phyloP scores from a whole-genome alignment of 1,140 invertebrate species.

The Drosophila melanica region DNA sequence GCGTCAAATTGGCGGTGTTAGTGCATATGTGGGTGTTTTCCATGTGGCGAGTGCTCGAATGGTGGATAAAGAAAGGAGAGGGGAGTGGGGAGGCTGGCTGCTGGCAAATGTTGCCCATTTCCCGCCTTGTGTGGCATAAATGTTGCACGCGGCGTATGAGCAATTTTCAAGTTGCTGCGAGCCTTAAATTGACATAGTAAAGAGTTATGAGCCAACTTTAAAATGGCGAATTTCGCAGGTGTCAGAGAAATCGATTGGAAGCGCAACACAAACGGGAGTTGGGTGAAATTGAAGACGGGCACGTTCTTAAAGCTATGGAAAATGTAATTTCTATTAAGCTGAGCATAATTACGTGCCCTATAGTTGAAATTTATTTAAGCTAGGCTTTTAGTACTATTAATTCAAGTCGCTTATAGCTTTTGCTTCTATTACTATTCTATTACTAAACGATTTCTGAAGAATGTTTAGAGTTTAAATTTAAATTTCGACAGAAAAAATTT shows the following conservation, averaged over 20 bases:
- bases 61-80: neutral
- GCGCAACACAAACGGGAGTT: neutral
- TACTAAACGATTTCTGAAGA: too few species aligned
- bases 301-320: neutral
- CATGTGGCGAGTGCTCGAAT: conserved; percentile 46
- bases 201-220: conserved; percentile 47
- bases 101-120: conserved; percentile 18
- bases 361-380: too few species aligned
- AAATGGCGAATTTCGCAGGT: conserved; percentile 28
- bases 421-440: too few species aligned
- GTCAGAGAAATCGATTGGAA: conserved; percentile 15
- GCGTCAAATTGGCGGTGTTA: conserved; percentile 81
- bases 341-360: too few species aligned
- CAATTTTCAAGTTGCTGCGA: conserved; percentile 63
- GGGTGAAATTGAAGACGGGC: conserved; percentile 8
- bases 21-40: conserved; percentile 76
- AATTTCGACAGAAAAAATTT: too few species aligned
- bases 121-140: conserved; percentile 29
- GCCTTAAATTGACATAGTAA: conserved; percentile 76
- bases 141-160: conserved; percentile 54
- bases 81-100: neutral
- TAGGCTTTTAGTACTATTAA: too few species aligned
- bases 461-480: too few species aligned
- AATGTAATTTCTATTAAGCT: too few species aligned
- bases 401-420: too few species aligned